A percentile compares a stretch with the other conserved stretches of the same genome.
These are phyloP conservation scores for Pterocles burchelli DNA, from an alignment of 2,113 vertebrate genomes.

Conservation along the genomic window DNA sequence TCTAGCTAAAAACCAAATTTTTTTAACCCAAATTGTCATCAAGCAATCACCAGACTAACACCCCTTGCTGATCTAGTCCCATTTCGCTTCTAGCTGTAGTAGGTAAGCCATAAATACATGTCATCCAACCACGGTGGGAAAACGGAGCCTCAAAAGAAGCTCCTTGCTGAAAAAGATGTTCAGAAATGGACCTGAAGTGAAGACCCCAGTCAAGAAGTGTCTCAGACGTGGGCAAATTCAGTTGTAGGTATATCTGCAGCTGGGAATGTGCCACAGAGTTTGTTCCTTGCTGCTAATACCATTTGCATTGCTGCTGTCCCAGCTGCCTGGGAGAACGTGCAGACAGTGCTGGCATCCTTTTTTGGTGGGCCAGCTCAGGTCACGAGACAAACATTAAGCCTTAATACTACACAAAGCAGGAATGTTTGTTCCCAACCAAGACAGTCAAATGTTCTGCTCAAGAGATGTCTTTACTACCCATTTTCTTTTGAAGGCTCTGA, in stretches of 20 bases:
- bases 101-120: background rate
- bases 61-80: background rate
- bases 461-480: background rate
- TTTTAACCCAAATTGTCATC: background rate
- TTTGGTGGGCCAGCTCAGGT: background rate
- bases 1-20: background rate
- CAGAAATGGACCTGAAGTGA: background rate
- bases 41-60: background rate
- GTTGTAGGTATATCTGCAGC: background rate
- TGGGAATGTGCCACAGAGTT: background rate
- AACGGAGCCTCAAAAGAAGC: background rate
- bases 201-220: background rate
- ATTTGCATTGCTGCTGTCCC: background rate
- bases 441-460: background rate
- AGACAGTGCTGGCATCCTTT: background rate
- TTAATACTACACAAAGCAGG: background rate
- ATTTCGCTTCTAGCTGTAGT: background rate
- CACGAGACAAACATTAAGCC: fast-evolving
- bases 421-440: background rate
- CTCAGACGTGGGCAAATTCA: background rate
- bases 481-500: background rate
- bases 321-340: background rate
- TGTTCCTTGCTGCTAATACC: background rate
- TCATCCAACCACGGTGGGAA: background rate
- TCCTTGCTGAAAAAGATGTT: background rate